Evolutionary conservation across 1,140 invertebrate genomes (phyloP).

Genomic region (Cydia strobilella): DNA sequence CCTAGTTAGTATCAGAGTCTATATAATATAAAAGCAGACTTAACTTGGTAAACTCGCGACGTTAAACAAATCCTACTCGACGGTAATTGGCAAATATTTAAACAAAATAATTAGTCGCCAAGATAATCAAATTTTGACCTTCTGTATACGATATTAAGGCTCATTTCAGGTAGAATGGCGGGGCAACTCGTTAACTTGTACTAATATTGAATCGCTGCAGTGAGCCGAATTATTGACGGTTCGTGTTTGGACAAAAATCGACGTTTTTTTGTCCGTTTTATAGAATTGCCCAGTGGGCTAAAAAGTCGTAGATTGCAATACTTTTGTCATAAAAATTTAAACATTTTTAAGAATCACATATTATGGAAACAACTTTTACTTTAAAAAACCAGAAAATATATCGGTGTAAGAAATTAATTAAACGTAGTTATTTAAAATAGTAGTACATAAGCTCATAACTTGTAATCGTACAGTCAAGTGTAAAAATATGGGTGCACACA

Average conservation of each 20-base stretch:
- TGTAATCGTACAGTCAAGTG: no score
- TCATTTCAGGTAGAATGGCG: constrained; percentile 12
- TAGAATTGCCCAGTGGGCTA: background rate
- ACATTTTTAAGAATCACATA: no score
- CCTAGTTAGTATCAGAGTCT: background rate
- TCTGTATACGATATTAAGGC: constrained; percentile 27
- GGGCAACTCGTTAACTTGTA: constrained; percentile 42
- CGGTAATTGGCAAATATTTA: constrained; percentile 52
- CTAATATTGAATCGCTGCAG: constrained; percentile 45
- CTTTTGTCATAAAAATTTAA: no score
- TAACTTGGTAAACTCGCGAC: constrained; percentile 15
- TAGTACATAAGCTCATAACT: no score
- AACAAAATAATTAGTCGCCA: constrained; percentile 48
- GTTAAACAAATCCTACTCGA: constrained; percentile 38
- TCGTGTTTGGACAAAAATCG: constrained; percentile 40
- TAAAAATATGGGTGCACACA: no score
- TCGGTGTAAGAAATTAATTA: no score
- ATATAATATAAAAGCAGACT: constrained; percentile 7
- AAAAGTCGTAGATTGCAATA: background rate
- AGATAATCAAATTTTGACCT: constrained; percentile 14
- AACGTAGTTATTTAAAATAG: no score
- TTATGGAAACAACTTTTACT: no score
- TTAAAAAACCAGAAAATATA: no score
- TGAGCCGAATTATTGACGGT: constrained; percentile 43
- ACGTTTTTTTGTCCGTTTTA: background rate